These are phyloP conservation scores for Arge pagana DNA, from an alignment of 2,888 invertebrate genomes.

Conservation along the genomic window DNA sequence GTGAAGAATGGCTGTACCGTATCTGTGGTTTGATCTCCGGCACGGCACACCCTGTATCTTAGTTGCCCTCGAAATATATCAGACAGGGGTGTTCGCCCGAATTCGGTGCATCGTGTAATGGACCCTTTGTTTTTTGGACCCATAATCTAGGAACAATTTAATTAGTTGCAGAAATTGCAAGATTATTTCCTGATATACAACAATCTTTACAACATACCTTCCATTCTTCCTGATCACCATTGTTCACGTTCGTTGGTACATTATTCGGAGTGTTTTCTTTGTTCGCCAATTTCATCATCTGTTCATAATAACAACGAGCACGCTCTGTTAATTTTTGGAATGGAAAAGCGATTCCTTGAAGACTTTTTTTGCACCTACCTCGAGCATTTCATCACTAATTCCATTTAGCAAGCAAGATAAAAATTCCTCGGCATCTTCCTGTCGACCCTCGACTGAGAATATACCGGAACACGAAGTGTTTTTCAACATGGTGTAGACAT, in stretches of 20 bases:
- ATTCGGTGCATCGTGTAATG: constrained; percentile 82
- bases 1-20: constrained; percentile 96
- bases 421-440: constrained; percentile 98
- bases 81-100: constrained; percentile 84
- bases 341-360: constrained; percentile 18
- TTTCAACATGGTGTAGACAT: constrained; percentile 83
- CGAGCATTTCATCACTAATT: constrained; percentile 95
- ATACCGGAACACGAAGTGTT: constrained; percentile 72
- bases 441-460: constrained; percentile 83
- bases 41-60: constrained; percentile 78
- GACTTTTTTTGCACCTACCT: constrained; percentile 65
- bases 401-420: constrained; percentile 90
- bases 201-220: constrained; percentile 59
- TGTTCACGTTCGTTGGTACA: constrained; percentile 29
- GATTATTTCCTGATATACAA: constrained; percentile 6
- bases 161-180: not conserved
- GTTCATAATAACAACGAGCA: too few species aligned
- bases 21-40: constrained; percentile 79
- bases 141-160: constrained; percentile 66
- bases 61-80: constrained; percentile 93
- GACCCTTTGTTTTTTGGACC: constrained; percentile 87
- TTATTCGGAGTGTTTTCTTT: constrained; percentile 37
- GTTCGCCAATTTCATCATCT: constrained; percentile 62
- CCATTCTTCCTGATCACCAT: constrained; percentile 69
- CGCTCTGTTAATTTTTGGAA: constrained; percentile 8